A percentile compares a stretch with the other conserved stretches of the same genome.
Evolutionary conservation across 2,113 vertebrate species (phyloP).

Genomic region (Pterocles burchelli): DNA sequence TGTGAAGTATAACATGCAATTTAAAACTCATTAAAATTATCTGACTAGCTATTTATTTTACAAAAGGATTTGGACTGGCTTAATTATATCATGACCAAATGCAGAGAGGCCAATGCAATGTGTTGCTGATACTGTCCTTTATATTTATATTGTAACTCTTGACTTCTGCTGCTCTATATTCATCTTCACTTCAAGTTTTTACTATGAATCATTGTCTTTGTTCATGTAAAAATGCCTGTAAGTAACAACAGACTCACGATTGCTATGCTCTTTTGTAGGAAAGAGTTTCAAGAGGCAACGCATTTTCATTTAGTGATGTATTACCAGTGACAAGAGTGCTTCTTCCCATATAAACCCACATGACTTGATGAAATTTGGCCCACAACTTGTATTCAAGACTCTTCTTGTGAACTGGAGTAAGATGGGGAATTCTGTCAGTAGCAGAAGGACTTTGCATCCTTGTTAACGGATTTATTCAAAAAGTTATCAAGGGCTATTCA

Average conservation of each 20-base stretch:
- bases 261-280: rapidly evolving
- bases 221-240: background rate
- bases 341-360: background rate
- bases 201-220: background rate
- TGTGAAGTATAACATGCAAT: background rate
- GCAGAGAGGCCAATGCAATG: background rate
- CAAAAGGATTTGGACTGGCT: constrained; percentile 41
- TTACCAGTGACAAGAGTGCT: background rate
- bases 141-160: background rate
- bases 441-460: background rate
- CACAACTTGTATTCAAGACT: rapidly evolving
- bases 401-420: background rate
- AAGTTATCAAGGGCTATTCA: background rate
- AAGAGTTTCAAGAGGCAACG: background rate
- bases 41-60: background rate
- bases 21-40: constrained; percentile 60
- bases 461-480: rapidly evolving
- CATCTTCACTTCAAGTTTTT: background rate
- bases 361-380: background rate
- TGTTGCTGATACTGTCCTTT: constrained; percentile 41
- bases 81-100: constrained; percentile 1
- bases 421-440: background rate
- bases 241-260: background rate
- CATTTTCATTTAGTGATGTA: background rate
- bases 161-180: background rate